Base-by-base conservation (phyloP, 2,888 invertebrate genomes). In the Perithous albicinctus region DNA sequence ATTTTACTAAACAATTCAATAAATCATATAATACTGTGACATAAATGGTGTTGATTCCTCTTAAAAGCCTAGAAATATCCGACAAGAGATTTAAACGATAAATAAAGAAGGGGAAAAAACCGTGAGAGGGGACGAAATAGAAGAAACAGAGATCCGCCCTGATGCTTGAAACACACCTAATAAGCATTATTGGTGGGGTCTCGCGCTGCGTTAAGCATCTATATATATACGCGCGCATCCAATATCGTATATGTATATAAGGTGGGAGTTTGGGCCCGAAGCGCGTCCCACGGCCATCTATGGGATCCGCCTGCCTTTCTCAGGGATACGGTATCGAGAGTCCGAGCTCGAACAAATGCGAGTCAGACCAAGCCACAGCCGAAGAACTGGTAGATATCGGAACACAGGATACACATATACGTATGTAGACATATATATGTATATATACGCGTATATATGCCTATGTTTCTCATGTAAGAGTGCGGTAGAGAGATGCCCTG, bases 251-350 rank as follows among this genome's bases (percentile, higher is more conserved):
- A 61, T 51, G 56, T 70, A 41, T 63, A 72, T 75, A 87, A 89
- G 89, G 89, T 91, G 91, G 89, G 91, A 91, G 89, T 91, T 88
- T 86, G 85, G 88, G 89, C 91, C 91, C 86, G 85, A 82, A 91
- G 91, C 89, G 85, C 90, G 85, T 92, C 92, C 91, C 92, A 92
- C 91, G 92, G 92, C 91, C 88, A 91, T 91, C 88, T 88, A 88
- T 87, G 89, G 89, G 88, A 90, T 87, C 86, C 87, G 87, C 83
- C 85, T 86, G 87, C 87, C 89, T 90, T 90, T 92, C 91, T 90
- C 91, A 90, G 86, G 89, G 87, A 88, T 85, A 61, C 59, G 48
- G 59, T 15, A 35, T 18, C 32, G 56, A 61, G 56, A 61, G 43
- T 66, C 64, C 41, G 84, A 84, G 63, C 61, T 29, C 70, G 56